Conservation (phyloP, 2,888 invertebrate genomes). For the Stenodera caucasica region DNA sequence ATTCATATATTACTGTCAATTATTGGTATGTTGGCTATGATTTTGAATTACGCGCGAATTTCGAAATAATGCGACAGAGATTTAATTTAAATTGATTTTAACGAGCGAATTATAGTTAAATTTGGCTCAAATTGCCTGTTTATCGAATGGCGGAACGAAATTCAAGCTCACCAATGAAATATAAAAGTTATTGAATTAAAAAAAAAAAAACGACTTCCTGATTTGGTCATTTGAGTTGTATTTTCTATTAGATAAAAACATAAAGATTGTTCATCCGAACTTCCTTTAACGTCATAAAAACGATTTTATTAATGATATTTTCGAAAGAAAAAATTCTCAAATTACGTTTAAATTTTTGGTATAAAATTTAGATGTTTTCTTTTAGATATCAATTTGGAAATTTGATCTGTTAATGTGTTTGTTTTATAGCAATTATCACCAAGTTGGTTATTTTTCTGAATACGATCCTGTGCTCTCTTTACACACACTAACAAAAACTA, state of each 20-base stretch:
- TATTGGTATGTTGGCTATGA: too few species aligned
- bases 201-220: not conserved
- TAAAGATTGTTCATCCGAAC: slow-evolving; percentile 19
- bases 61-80: too few species aligned
- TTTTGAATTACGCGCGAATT: too few species aligned
- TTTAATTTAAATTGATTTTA: too few species aligned
- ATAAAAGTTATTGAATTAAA: too few species aligned
- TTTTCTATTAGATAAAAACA: not conserved
- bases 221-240: not conserved
- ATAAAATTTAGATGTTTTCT: not conserved
- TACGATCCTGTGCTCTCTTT: not conserved
- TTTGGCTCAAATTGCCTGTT: too few species aligned
- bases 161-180: too few species aligned
- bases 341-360: not conserved
- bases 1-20: too few species aligned
- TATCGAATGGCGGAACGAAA: too few species aligned
- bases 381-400: not conserved
- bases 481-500: not conserved
- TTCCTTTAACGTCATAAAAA: slow-evolving; percentile 9
- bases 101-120: too few species aligned
- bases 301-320: not conserved
- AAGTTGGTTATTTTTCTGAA: not conserved
- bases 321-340: not conserved
- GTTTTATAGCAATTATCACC: not conserved
- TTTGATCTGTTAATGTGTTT: not conserved